Percentiles rank a stretch among this genome's conserved stretches.
Conservation (phyloP, 2,888 invertebrate genomes). For the Caenorhabditis doughertyi region DNA sequence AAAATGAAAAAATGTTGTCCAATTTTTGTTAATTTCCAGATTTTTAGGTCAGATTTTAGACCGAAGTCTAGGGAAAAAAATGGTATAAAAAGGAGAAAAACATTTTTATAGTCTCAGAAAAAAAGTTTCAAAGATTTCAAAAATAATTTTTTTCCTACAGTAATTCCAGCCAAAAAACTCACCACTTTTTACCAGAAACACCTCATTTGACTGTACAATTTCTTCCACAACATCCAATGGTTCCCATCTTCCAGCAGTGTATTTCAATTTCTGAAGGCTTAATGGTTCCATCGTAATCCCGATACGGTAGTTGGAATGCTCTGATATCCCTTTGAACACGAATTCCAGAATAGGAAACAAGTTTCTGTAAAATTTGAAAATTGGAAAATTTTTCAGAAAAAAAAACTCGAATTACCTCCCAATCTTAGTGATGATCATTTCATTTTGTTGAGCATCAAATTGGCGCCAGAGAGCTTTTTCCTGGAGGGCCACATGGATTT, state of each 20-base stretch:
- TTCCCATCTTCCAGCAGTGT: conserved; percentile 29
- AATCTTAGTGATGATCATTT: conserved; percentile 47
- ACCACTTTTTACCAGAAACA: conserved; percentile 35
- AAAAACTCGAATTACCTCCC: conserved; percentile 33
- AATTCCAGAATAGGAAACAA: conserved; percentile 51
- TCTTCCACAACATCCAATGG: conserved; percentile 37
- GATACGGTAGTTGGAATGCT: conserved; percentile 27
- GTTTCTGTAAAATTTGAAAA: conserved; percentile 26
- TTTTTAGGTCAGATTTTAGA: too few relatives aligned
- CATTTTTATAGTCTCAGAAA: too few relatives aligned
- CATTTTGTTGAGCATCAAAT: conserved; percentile 19
- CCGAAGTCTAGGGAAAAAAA: too few relatives aligned
- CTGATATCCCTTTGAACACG: conserved; percentile 25
- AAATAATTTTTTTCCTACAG: too few relatives aligned
- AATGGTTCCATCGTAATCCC: conserved; percentile 34
- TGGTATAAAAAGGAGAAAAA: too few relatives aligned
- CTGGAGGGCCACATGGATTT: not conserved
- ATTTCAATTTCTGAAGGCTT: conserved; percentile 19
- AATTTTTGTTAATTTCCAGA: too few relatives aligned
- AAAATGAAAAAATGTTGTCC: too few relatives aligned
- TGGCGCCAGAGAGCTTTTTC: conserved; percentile 11
- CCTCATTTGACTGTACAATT: conserved; percentile 35
- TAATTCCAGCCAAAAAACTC: too few relatives aligned
- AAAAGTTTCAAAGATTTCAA: too few relatives aligned
- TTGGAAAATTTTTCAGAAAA: conserved; percentile 6